phyloP scores from a whole-genome alignment of 2,797 vertebrate species.

The Molossus alvarezi region DNA sequence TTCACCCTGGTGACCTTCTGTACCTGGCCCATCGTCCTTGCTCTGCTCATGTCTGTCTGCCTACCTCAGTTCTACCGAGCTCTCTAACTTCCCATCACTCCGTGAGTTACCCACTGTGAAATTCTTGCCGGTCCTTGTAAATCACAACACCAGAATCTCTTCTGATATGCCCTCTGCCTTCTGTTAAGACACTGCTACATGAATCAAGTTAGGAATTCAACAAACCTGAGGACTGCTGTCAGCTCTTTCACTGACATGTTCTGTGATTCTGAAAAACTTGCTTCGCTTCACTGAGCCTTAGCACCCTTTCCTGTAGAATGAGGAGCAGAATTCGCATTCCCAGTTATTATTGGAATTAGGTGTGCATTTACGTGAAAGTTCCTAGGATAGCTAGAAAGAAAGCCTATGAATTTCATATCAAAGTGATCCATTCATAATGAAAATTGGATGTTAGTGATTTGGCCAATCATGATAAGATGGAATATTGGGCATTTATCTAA shows the following conservation, averaged over 20 bases:
- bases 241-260: neutral
- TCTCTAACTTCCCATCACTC: neutral
- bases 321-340: neutral
- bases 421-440: neutral
- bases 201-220: neutral
- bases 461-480: neutral
- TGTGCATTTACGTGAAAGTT: neutral
- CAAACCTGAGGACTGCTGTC: neutral
- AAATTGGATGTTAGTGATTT: neutral
- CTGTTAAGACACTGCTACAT: neutral
- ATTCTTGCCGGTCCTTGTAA: neutral
- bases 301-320: neutral
- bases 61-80: no score
- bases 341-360: conserved; percentile 7
- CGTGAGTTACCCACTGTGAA: neutral
- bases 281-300: neutral
- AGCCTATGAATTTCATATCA: neutral
- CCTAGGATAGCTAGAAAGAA: neutral
- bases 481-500: neutral
- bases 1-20: no score
- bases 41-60: no score
- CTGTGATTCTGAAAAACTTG: neutral
- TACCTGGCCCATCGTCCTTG: no score
- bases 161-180: neutral
- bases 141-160: neutral